Evolutionary conservation across 2,797 vertebrate genomes (phyloP).

Genomic region (Merluccius polli): DNA sequence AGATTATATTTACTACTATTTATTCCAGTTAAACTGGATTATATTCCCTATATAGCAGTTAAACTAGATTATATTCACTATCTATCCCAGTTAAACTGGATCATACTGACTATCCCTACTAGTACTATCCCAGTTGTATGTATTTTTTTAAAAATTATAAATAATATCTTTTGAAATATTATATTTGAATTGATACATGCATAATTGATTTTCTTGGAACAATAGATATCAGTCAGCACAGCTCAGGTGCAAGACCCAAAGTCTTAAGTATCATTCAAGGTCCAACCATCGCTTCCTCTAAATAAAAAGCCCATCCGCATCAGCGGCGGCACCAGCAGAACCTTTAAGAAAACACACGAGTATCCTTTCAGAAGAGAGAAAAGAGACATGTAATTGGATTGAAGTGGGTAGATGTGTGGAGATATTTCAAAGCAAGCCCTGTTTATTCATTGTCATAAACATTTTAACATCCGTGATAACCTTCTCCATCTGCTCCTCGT

Average conservation of each 20-base stretch:
- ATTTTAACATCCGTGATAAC: slow-evolving; percentile 65
- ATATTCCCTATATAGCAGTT: too few species aligned
- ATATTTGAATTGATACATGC: too few species aligned
- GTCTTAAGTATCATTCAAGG: background rate
- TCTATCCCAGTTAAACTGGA: too few species aligned
- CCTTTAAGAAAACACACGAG: slow-evolving; percentile 30
- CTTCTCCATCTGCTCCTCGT: slow-evolving; percentile 66
- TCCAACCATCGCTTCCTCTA: background rate
- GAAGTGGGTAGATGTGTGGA: slow-evolving; percentile 37
- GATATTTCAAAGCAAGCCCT: slow-evolving; percentile 58
- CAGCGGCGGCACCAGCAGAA: background rate
- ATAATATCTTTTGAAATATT: too few species aligned
- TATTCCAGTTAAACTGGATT: too few species aligned
- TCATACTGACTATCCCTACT: too few species aligned
- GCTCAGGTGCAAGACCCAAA: background rate
- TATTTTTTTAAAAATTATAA: too few species aligned
- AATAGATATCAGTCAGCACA: background rate
- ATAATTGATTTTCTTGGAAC: too few species aligned
- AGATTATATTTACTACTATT: too few species aligned
- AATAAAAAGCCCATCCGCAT: background rate
- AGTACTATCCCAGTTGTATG: too few species aligned
- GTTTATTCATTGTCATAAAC: slow-evolving; percentile 72
- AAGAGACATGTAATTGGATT: slow-evolving; percentile 39
- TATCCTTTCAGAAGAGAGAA: slow-evolving; percentile 19
- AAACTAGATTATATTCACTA: too few species aligned